Base-by-base conservation (phyloP, 2,797 vertebrate genomes). In the Artibeus lituratus region DNA sequence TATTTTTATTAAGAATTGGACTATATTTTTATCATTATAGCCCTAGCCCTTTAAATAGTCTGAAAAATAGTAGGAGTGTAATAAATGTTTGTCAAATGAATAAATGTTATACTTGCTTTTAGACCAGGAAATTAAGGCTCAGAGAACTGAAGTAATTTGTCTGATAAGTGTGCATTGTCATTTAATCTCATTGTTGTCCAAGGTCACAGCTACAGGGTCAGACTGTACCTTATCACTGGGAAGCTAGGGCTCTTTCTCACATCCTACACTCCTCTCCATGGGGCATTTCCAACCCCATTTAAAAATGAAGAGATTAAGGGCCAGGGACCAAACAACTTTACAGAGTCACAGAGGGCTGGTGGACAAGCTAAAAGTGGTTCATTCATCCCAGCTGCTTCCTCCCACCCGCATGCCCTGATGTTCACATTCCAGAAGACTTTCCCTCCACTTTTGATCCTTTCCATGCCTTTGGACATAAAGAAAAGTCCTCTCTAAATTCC, bases 1-100 rank as follows among this genome's bases (percentile, higher is more conserved):
- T 83, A 47, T 88, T 94, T 92, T 91, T 83, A 87, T 81, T 92
- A 90, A 92, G 77, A 96, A 78, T 10, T 81, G 32, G 32, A 57
- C 55, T 90, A 12, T 85, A 49, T n/a, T 49, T 88, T 65, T 21
- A 59, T 76, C 65, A 78, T 67, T 24, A 62, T 49, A 86, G 21
- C 22, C 11, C 22, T 87, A 69, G 10, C 81, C 39, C 18, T 91
- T 91, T 53, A 81, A 4, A 74, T 42, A 42, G 11, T 62, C 44
- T 51, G 32, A 84, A 47, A 89, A 65, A 80, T 4, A 74, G 44
- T 47, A 72, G 32, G 47, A 86, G 4, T 78, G 7, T 39, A 26
- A 51, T 85, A 49, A 86, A 49, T 86, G 26, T 87, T 69, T 95
- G 55, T 86, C 39, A 35, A 82, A 73, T 88, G 29, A 93, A 62